Percentiles rank a stretch among this genome's conserved stretches.
phyloP scores from a whole-genome alignment of 1,140 invertebrate genomes.

The Drosophila ercepeae region DNA sequence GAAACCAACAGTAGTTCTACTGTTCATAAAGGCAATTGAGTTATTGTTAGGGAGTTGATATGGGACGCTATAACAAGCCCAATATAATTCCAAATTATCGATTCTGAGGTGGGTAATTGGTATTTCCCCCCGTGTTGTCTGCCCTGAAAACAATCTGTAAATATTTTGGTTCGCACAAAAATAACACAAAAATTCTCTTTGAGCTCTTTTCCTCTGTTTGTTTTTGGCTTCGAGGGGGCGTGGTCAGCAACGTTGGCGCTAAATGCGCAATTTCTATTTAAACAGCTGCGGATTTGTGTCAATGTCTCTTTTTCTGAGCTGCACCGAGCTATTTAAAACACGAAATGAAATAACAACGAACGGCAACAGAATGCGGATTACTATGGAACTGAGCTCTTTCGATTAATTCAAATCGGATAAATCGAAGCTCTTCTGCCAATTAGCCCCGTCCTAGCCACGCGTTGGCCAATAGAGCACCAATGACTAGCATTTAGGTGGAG shows the following conservation, averaged over 20 bases:
- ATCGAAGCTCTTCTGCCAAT: constrained; percentile 17
- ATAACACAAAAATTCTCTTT: constrained; percentile 55
- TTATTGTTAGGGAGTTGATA: not conserved
- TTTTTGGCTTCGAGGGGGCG: constrained; percentile 50
- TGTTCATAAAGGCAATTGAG: constrained; percentile 20
- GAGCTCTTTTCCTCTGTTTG: constrained; percentile 62
- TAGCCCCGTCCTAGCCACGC: constrained; percentile 14
- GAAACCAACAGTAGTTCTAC: constrained; percentile 5
- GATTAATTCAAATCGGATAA: constrained; percentile 32
- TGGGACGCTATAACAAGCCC: not conserved
- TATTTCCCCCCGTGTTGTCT: not conserved
- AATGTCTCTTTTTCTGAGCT: constrained; percentile 46
- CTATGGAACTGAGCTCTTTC: constrained; percentile 23
- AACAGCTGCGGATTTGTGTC: constrained; percentile 69
- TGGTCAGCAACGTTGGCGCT: constrained; percentile 15
- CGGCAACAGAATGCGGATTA: constrained; percentile 10
- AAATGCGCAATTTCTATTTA: constrained; percentile 77
- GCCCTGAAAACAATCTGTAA: constrained; percentile 53
- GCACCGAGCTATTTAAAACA: constrained; percentile 45
- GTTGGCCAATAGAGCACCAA: constrained; percentile 33
- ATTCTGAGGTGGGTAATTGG: constrained; percentile 7
- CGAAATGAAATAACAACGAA: constrained; percentile 11
- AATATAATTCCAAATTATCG: constrained; percentile 27
- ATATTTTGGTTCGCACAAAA: constrained; percentile 59
- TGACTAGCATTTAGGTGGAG: constrained; percentile 12